Conservation (phyloP, 2,113 vertebrate genomes). For the Zingel zingel region DNA sequence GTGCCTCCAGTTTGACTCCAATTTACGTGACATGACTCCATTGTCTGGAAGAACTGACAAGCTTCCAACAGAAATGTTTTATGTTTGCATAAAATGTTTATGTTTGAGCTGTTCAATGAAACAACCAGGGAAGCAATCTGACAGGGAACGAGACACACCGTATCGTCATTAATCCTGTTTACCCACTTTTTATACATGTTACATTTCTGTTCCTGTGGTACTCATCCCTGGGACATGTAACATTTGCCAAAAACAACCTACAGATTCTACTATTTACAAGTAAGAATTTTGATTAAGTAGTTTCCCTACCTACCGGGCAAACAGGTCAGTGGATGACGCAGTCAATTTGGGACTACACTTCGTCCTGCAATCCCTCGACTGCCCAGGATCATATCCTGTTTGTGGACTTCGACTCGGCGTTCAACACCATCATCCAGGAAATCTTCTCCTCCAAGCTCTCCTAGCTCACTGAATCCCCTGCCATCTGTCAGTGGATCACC, state of each 20-base stretch:
- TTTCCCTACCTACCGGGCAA: neutral
- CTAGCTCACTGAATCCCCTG: neutral
- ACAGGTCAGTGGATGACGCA: neutral
- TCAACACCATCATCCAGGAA: neutral
- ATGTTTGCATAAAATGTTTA: too few relatives aligned
- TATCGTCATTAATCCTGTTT: too few relatives aligned
- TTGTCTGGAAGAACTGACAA: neutral
- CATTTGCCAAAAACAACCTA: too few relatives aligned
- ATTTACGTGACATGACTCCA: neutral
- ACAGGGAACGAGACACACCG: too few relatives aligned
- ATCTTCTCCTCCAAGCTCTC: neutral
- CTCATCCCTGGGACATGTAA: too few relatives aligned
- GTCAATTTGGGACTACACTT: neutral
- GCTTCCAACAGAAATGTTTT: too few relatives aligned
- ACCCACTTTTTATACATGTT: too few relatives aligned
- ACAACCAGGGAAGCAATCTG: too few relatives aligned
- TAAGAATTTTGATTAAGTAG: neutral
- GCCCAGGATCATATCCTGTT: neutral
- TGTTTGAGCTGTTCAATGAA: too few relatives aligned
- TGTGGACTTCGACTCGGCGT: neutral
- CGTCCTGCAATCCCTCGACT: neutral
- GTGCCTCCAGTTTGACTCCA: neutral
- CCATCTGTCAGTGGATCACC: neutral
- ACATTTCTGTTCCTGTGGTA: too few relatives aligned
- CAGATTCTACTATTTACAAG: slow-evolving; percentile 11